Base-by-base conservation (phyloP, 2,888 invertebrate species). In the Ernsta delagoae region DNA sequence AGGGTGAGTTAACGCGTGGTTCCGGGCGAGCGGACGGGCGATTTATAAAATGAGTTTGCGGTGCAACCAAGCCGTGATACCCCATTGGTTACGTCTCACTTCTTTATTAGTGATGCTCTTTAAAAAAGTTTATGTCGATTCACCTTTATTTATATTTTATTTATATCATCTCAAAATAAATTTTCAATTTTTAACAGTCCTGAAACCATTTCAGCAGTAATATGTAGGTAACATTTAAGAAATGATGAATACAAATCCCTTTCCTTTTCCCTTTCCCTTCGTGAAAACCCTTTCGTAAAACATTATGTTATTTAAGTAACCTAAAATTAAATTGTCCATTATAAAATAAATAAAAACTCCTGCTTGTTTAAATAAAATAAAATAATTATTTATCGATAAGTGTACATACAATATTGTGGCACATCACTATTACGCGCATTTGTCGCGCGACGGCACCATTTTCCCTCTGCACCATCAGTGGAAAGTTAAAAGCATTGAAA, bases 401-500 rank as follows among this genome's bases (percentile, higher is more conserved):
- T 5, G 7, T 39, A 39, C 7, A 24, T 39, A 39, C 5, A 39
- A 34, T 56, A 9, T 8, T 16, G 50, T 16, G 57, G 50, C 74
- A 74, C 89, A 82, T 71, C 88, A 77, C 90, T 90, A 87, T 79
- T 82, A 86, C 85, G 85, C 83, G 83, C 87, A 91, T 92, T 92
- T 91, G 93, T 91, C 92, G 90, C 87, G 87, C 83, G 82, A 83
- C 90, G 90, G 90, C 92, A 89, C 89, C 88, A 89, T 90, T 92
- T 88, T 87, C 88, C 91, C 91, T 87, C 87, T 82, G 85, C 50
- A 16, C 92, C 93, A 92, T 90, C 91, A 92, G 89, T 85, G 86
- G 85, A 89, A 93, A 92, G 92, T 92, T 93, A 93, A 93, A 93
- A 93, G 93, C 93, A 92, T 93, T 92, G 93, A 89, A 90, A 92